Base-by-base conservation (phyloP, 2,113 vertebrate genomes). In the Onychostruthus taczanowskii region DNA sequence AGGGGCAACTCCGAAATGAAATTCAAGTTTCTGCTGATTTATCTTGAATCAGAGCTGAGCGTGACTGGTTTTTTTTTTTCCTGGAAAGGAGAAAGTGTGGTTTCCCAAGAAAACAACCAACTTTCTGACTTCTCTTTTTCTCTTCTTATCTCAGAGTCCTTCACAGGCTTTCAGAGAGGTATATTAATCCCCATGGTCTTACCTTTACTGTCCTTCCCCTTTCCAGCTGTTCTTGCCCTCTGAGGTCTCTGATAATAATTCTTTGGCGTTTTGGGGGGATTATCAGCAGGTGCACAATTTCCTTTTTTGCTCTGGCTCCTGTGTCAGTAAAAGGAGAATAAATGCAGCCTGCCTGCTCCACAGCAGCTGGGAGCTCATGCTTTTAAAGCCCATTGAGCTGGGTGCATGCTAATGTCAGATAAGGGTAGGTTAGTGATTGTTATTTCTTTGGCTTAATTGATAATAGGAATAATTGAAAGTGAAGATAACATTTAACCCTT, bases 381-480 rank as follows among this genome's bases (percentile, higher is more conserved):
- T 82, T 76, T 24, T n/a, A 83, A 83, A 76, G 53, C n/a, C 24
- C 8, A 26, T 55, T 53, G 56, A 80, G 44, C 39, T 75, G 3
- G 2, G 33, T 47, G 22, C 46, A 21, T 11, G 31, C 37, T 84
- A 49, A 64, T 53, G 81, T 31, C 76, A 79, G 63, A 35, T 88
- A 90, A 91, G 75, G 15, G 35, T 22, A 52, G 21, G 24, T 52
- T 66, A 81, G 56, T 63, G 64, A 70, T 83, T 88, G 21, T 80
- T 79, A 62, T 85, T 96, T 93, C 63, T 93, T 91, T 83, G 35
- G 46, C 58, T 83, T 93, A 76, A 93, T 85, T 93, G 63, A 76
- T 69, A 69, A 90, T 50, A 70, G 19, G 16, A 85, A 64, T 66
- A 94, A 82, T 76, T 76, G 44, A 69, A 62, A 18, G 14, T 27